Evolutionary conservation across 2,113 vertebrate species (phyloP).

Genomic region (Microcebus ravelobensis): DNA sequence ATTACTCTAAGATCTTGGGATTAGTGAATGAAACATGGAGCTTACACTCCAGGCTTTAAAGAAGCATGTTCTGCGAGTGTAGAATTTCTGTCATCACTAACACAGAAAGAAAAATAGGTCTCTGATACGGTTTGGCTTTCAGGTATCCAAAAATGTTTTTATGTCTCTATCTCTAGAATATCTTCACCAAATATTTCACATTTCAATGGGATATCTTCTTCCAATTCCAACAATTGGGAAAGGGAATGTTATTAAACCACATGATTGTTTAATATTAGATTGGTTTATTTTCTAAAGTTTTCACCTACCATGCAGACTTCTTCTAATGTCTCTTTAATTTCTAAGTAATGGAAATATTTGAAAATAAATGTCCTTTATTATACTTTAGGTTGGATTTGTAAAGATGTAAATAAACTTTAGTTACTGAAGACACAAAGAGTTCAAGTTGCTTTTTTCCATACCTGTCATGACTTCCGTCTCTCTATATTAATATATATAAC

Average conservation of each 20-base stretch:
- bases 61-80: neutral
- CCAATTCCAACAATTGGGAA: neutral
- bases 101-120: neutral
- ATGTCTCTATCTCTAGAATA: neutral
- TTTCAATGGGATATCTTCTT: neutral
- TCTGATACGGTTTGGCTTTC: neutral
- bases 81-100: neutral
- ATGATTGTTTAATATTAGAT: neutral
- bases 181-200: neutral
- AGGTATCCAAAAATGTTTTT: neutral
- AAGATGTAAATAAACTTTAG: neutral
- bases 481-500: neutral
- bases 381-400: neutral
- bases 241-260: neutral
- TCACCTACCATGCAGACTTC: neutral
- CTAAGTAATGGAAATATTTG: slow-evolving; percentile 1
- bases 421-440: neutral
- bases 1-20: neutral
- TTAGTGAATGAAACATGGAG: neutral
- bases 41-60: neutral
- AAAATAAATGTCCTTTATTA: neutral
- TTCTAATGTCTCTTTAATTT: slow-evolving; percentile 30
- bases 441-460: neutral
- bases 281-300: slow-evolving; percentile 3
- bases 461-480: neutral